A percentile compares a stretch with the other conserved stretches of the same genome.
Conservation (phyloP, 2,888 invertebrate genomes). For the Scaptomyza polygonia region DNA sequence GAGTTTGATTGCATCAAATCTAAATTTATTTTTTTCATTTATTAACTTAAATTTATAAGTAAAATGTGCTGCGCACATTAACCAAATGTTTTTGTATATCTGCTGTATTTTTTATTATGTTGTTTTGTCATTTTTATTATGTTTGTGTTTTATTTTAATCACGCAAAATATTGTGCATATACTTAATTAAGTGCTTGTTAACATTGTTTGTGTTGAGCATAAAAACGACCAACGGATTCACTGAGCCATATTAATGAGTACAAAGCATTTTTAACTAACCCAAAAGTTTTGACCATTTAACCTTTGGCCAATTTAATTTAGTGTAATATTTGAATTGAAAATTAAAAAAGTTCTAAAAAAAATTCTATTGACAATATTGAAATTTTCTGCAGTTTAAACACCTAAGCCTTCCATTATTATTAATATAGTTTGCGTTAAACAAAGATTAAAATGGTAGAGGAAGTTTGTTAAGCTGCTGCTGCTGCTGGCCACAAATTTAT, state of each 20-base stretch:
- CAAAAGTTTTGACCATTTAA: background rate
- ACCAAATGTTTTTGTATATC: slow-evolving; percentile 40
- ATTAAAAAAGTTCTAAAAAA: background rate
- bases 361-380: slow-evolving; percentile 2
- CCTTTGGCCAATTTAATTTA: slow-evolving; percentile 1
- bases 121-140: slow-evolving; percentile 23
- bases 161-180: slow-evolving; percentile 72
- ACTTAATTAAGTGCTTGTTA: slow-evolving; percentile 76
- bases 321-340: slow-evolving; percentile 3
- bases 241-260: slow-evolving; percentile 36
- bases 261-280: background rate
- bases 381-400: background rate
- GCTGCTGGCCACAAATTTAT: slow-evolving; percentile 43
- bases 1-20: no score
- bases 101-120: slow-evolving; percentile 17
- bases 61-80: slow-evolving; percentile 70
- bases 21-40: background rate
- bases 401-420: slow-evolving; percentile 3
- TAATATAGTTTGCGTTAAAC: background rate
- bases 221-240: slow-evolving; percentile 47
- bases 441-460: slow-evolving; percentile 7
- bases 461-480: slow-evolving; percentile 24
- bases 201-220: slow-evolving; percentile 66
- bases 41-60: slow-evolving; percentile 18
- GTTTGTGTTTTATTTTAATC: slow-evolving; percentile 71